Evolutionary conservation across 1,140 invertebrate genomes (phyloP).

Genomic region (Paralvinella palmiformis): DNA sequence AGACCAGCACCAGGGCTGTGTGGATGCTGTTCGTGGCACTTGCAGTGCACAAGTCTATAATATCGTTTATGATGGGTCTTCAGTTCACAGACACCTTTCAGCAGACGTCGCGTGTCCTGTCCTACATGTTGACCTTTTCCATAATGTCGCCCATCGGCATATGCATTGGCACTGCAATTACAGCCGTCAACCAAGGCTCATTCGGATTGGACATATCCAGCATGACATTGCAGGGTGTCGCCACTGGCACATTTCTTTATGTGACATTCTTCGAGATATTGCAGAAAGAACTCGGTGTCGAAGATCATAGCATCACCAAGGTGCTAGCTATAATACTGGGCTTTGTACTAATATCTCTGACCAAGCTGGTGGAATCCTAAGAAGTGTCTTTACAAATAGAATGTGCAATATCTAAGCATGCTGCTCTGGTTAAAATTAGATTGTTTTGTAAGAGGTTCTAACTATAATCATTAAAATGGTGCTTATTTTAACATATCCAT

Average conservation of each 20-base stretch:
- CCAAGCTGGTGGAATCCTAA: too few relatives aligned
- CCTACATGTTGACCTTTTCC: conserved; percentile 52
- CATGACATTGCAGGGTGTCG: conserved; percentile 66
- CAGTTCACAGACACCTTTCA: conserved; percentile 62
- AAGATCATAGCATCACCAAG: not conserved
- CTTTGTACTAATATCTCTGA: too few relatives aligned
- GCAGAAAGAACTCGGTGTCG: conserved; percentile 18
- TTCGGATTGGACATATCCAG: not conserved
- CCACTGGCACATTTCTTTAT: conserved; percentile 79
- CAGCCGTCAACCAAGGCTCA: conserved; percentile 56
- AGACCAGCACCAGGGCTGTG: conserved; percentile 47
- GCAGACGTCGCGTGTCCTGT: conserved; percentile 48
- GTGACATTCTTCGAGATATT: conserved; percentile 88
- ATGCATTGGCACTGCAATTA: conserved; percentile 53
- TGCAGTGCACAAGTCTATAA: conserved; percentile 80
- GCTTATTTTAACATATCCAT: too few relatives aligned
- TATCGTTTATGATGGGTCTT: conserved; percentile 59
- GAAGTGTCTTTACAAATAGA: too few relatives aligned
- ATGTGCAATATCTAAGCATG: too few relatives aligned
- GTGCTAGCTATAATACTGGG: not conserved
- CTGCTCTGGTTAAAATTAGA: too few relatives aligned
- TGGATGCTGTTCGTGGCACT: conserved; percentile 72
- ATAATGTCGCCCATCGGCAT: conserved; percentile 65
- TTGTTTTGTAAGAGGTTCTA: too few relatives aligned
- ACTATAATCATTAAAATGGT: too few relatives aligned